Evolutionary conservation across 23 tunicate genomes (phyloP), one percentile per base, ranked within the genome.

Genomic region (Halocynthia roretzi): DNA sequence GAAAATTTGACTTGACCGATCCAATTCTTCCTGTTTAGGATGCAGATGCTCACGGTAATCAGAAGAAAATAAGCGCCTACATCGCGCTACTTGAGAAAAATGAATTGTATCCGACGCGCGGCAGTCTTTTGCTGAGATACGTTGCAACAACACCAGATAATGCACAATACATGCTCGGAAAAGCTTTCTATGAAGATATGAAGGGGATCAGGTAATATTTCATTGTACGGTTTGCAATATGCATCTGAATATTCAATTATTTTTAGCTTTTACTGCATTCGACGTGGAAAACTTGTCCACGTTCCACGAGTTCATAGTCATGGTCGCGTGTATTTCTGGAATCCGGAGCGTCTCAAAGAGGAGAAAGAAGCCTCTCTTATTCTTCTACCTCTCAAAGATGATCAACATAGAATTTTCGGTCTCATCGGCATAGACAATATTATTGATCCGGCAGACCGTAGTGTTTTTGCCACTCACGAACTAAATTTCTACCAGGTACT

Each of bases 121-220:
- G 97, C 31, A 53, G 51, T 54, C 69, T 90, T 7, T 72, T 90
- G 71, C 86, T 90, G 23, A 82, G 97, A 54, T 90, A 85, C 65
- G 90, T 83, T 8, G 97, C 90, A 10, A 76, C 80, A 53, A 90
- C 97, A 8, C 86, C 83, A 4, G 90, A 90, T 51, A 90, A 84
- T 70, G 82, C 89, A 50, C 86, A 83, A 6, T 81, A 67, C 54
- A 81, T 90, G 86, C 71, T 84, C 19, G 97, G 97, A 5, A 90
- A 90, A 58, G 97, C 90, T 14, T 84, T 84, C 67, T 90, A 90
- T 51, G 97, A 90, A 58, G 97, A 90, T 58, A 90, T 90, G 97
- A 81, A 67, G 61, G 97, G 90, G 57, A 85, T 90, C 53, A 90
- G 97, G 97, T 90, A 52, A 53, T 19, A 56, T 60, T 17, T n/a